Conservation (phyloP, 2,888 invertebrate genomes). For the Epistrophe grossulariae region DNA sequence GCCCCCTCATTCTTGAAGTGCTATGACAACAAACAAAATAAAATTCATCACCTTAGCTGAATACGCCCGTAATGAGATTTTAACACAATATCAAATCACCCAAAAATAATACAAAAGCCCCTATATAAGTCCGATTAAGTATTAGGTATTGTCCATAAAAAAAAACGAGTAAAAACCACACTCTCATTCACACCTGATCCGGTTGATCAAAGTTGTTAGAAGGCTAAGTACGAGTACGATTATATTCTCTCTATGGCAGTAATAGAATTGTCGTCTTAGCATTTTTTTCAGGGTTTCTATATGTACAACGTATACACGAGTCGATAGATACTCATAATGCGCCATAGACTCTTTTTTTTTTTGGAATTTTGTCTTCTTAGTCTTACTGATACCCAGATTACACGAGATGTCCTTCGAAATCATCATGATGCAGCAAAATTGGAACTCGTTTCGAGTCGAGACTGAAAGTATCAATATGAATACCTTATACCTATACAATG, state of each 20-base stretch:
- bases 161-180: conserved; percentile 49
- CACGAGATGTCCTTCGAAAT: conserved; percentile 53
- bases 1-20: conserved; percentile 55
- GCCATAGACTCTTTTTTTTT: conserved; percentile 10
- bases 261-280: conserved; percentile 68
- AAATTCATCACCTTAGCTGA: conserved; percentile 61
- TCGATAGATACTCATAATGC: conserved; percentile 41
- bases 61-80: conserved; percentile 73
- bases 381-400: conserved; percentile 51
- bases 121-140: conserved; percentile 56
- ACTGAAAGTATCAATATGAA: not conserved
- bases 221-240: conserved; percentile 10
- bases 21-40: conserved; percentile 56
- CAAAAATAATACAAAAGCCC: conserved; percentile 36
- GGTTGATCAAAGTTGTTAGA: conserved; percentile 30
- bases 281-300: conserved; percentile 26
- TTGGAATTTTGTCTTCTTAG: not conserved
- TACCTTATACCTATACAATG: not conserved
- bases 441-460: conserved; percentile 30
- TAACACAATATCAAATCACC: conserved; percentile 63
- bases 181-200: conserved; percentile 73
- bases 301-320: too few species aligned
- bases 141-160: not conserved
- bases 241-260: not conserved
- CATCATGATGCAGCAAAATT: conserved; percentile 32